A percentile compares a stretch with the other conserved stretches of the same genome.
Evolutionary conservation across 53 echinoderm and acorn worm genomes (phyloP).

Genomic region (Echinarachnius parma): DNA sequence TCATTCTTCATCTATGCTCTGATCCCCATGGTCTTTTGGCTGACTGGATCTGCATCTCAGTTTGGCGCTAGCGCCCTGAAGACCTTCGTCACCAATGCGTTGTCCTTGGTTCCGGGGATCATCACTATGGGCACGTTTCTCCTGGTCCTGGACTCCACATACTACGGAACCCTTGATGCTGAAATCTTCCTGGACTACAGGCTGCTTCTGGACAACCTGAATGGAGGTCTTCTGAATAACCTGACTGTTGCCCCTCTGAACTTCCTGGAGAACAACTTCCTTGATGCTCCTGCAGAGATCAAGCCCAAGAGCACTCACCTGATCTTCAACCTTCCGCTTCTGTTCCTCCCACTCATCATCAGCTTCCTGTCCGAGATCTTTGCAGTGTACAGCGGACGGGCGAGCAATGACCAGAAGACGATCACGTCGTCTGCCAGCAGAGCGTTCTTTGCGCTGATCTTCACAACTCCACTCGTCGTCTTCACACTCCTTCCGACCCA

Average conservation of each 20-base stretch:
- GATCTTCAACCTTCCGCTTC: conserved; percentile 75
- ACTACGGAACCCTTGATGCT: conserved; percentile 70
- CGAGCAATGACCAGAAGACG: conserved; percentile 11
- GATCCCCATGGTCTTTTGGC: conserved; percentile 81
- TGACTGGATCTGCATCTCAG: conserved; percentile 59
- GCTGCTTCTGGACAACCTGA: conserved; percentile 57
- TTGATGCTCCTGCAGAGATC: conserved; percentile 57
- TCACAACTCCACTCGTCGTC: conserved; percentile 71
- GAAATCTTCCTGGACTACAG: conserved; percentile 52
- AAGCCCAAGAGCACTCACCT: conserved; percentile 79
- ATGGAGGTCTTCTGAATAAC: conserved; percentile 54
- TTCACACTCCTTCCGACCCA: conserved; percentile 81
- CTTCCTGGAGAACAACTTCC: conserved; percentile 64
- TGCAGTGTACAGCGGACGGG: conserved; percentile 35
- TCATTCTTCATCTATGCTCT: conserved; percentile 69
- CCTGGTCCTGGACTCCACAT: conserved; percentile 69
- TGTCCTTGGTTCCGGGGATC: conserved; percentile 26
- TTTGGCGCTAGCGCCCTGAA: conserved; percentile 40
- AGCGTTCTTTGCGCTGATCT: conserved; percentile 66
- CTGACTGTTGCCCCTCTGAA: conserved; percentile 85
- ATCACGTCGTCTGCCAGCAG: conserved; percentile 60
- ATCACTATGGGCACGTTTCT: conserved; percentile 50
- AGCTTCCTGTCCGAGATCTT: conserved; percentile 65
- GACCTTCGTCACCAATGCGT: conserved; percentile 34
- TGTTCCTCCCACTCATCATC: conserved; percentile 75